Conservation (phyloP, 2,113 vertebrate genomes). For the Dromas ardeola region DNA sequence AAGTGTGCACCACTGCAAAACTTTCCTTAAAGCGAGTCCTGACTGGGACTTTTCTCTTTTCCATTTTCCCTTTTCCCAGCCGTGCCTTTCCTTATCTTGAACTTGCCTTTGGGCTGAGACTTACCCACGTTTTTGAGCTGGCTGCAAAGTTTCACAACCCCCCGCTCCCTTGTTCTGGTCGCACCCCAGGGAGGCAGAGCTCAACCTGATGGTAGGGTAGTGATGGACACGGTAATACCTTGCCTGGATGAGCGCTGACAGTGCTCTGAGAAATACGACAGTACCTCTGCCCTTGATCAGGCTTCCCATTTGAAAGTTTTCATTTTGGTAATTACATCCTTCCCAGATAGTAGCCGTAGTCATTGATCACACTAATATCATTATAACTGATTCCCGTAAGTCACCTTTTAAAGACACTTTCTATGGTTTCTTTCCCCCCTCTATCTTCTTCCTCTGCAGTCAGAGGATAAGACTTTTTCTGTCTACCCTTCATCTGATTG, state of each 20-base stretch:
- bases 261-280: constrained; percentile 40
- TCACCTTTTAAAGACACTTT: constrained; percentile 66
- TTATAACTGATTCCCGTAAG: constrained; percentile 54
- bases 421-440: neutral
- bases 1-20: neutral
- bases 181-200: neutral
- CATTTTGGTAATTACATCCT: constrained; percentile 68
- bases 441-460: constrained; percentile 33
- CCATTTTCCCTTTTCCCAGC: neutral
- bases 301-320: constrained; percentile 50
- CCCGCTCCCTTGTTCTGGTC: neutral
- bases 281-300: constrained; percentile 53
- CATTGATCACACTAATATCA: constrained; percentile 63
- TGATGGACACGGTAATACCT: neutral
- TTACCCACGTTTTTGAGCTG: neutral
- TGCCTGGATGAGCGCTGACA: constrained; percentile 40
- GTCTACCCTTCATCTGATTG: constrained; percentile 35
- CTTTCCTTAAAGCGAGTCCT: neutral
- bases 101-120: neutral
- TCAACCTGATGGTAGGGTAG: neutral
- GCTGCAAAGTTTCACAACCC: neutral
- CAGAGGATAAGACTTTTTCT: constrained; percentile 41
- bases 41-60: neutral
- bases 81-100: neutral
- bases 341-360: neutral